These are phyloP conservation scores for Dipodomys spectabilis DNA, from an alignment of 2,113 vertebrate genomes.

Conservation along the genomic window DNA sequence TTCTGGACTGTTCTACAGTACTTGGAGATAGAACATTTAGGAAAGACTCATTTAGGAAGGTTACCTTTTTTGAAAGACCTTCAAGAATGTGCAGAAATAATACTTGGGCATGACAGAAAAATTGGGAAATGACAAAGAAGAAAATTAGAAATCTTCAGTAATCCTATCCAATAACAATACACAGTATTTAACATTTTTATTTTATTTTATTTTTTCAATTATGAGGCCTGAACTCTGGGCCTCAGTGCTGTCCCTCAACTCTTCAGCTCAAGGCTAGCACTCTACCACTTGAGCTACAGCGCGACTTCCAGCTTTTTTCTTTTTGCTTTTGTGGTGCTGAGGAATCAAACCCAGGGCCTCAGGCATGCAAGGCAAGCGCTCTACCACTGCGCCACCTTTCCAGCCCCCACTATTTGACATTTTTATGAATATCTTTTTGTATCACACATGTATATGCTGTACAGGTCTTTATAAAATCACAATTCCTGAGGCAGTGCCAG, in stretches of 20 bases:
- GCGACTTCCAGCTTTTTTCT: too few relatives aligned
- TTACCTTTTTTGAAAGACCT: not conserved
- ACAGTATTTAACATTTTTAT: conserved; percentile 35
- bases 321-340: too few relatives aligned
- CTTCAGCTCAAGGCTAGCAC: too few relatives aligned
- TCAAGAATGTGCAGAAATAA: conserved; percentile 8
- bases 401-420: not conserved
- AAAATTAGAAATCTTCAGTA: conserved; percentile 36
- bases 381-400: too few relatives aligned
- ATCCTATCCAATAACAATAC: conserved; percentile 6
- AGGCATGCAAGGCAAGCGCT: too few relatives aligned
- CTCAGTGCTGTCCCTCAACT: too few relatives aligned
- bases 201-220: too few relatives aligned
- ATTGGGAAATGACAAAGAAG: not conserved
- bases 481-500: conserved; percentile 14
- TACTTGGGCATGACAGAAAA: conserved; percentile 33
- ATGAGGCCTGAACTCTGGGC: too few relatives aligned
- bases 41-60: conserved; percentile 43
- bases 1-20: conserved; percentile 27
- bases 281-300: too few relatives aligned
- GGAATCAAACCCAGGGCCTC: too few relatives aligned
- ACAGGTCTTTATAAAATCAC: not conserved
- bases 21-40: conserved; percentile 25
- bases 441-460: not conserved
- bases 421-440: conserved; percentile 24